Evolutionary conservation across 2,797 vertebrate species (phyloP).

Genomic region (Mormyrops attenuatus): DNA sequence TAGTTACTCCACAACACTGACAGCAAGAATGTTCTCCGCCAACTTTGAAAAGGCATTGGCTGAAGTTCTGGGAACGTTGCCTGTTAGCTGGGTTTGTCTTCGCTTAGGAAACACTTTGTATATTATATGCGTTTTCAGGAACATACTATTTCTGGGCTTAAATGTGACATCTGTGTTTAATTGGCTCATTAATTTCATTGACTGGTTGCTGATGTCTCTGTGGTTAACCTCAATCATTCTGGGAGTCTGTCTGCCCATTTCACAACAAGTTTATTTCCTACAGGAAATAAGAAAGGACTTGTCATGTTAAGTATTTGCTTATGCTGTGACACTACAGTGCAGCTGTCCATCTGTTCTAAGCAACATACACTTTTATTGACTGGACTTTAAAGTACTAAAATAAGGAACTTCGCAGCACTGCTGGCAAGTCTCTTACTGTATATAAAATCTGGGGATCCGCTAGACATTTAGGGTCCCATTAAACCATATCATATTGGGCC

Average conservation of each 20-base stretch:
- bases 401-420: not conserved
- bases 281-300: too few relatives aligned
- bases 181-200: not conserved
- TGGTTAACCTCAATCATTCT: not conserved
- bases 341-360: not conserved
- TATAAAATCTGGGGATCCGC: not conserved
- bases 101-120: not conserved
- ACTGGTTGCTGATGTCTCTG: not conserved
- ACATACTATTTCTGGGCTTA: not conserved
- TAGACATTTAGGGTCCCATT: not conserved
- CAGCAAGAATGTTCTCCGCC: not conserved
- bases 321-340: not conserved
- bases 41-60: not conserved
- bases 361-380: not conserved
- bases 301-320: not conserved
- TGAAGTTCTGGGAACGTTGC: not conserved
- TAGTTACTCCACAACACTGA: not conserved
- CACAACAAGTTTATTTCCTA: not conserved
- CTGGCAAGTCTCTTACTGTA: not conserved
- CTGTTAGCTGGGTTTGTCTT: not conserved
- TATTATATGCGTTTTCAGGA: not conserved
- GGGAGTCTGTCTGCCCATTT: not conserved
- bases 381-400: not conserved
- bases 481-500: not conserved
- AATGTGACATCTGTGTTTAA: not conserved